Conservation (phyloP, 2,888 invertebrate genomes). For the Ditula angustiorana region DNA sequence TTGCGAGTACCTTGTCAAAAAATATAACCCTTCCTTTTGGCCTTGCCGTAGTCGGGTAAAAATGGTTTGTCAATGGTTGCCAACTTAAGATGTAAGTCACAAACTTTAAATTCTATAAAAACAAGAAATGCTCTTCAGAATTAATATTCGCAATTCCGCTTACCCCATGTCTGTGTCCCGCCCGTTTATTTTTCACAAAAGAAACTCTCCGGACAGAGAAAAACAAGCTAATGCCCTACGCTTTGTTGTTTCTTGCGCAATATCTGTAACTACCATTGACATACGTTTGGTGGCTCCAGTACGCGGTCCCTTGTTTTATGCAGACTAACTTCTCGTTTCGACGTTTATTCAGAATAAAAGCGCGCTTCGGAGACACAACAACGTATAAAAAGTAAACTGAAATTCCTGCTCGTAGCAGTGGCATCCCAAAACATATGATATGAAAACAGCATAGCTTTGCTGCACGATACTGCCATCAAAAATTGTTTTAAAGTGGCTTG, state of each 20-base stretch:
- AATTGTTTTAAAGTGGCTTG: too few relatives aligned
- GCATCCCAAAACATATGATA: too few relatives aligned
- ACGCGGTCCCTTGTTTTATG: constrained; percentile 25
- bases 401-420: too few relatives aligned
- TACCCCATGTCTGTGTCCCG: not conserved
- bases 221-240: constrained; percentile 52
- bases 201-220: constrained; percentile 50
- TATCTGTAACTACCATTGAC: constrained; percentile 38
- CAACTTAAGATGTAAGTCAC: too few relatives aligned
- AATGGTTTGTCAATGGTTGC: too few relatives aligned
- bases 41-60: too few relatives aligned
- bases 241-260: constrained; percentile 38
- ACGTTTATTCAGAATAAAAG: not conserved
- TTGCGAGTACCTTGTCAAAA: too few relatives aligned
- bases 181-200: constrained; percentile 31
- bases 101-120: too few relatives aligned
- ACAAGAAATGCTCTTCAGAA: not conserved
- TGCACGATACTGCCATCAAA: too few relatives aligned
- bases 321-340: constrained; percentile 8
- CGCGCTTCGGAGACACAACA: not conserved
- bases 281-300: constrained; percentile 28
- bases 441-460: too few relatives aligned
- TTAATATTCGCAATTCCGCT: constrained; percentile 28
- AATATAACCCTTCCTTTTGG: too few relatives aligned
- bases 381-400: not conserved